Evolutionary conservation across 1,140 invertebrate genomes (phyloP).

Genomic region (Lucilia cuprina): DNA sequence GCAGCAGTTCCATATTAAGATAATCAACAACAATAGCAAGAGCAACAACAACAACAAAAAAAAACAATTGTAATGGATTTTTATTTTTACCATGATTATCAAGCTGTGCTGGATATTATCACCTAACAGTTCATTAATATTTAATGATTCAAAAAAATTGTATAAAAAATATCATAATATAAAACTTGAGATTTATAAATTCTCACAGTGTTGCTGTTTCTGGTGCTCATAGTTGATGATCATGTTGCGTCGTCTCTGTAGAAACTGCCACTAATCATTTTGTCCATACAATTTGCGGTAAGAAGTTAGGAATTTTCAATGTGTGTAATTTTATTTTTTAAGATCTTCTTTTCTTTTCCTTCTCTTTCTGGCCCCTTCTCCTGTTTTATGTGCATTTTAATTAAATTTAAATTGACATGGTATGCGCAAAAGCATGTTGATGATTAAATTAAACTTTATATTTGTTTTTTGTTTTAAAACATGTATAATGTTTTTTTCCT

Average conservation of each 20-base stretch:
- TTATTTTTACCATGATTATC: not conserved
- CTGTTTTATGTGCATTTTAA: not conserved
- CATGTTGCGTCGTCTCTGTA: too few relatives aligned
- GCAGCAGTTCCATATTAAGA: not conserved
- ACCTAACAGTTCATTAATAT: conserved; percentile 29
- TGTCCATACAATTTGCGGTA: too few relatives aligned
- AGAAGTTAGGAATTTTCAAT: not conserved
- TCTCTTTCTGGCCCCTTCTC: not conserved
- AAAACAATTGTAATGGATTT: not conserved
- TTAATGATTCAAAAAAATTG: conserved; percentile 3
- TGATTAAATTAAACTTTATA: too few relatives aligned
- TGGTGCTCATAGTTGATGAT: too few relatives aligned
- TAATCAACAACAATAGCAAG: not conserved
- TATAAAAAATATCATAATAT: not conserved
- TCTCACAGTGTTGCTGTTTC: too few relatives aligned
- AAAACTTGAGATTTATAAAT: not conserved
- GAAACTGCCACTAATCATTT: too few relatives aligned
- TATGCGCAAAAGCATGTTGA: not conserved
- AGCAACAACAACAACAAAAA: not conserved
- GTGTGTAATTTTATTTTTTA: not conserved
- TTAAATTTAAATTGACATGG: not conserved
- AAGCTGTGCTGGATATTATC: conserved; percentile 23
- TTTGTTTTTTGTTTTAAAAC: too few relatives aligned
- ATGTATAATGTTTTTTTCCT: too few relatives aligned
- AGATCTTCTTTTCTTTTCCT: not conserved